A percentile compares a stretch with the other conserved stretches of the same genome.
phyloP scores from a whole-genome alignment of 2,888 invertebrate species.

The Plemyria rubiginata region DNA sequence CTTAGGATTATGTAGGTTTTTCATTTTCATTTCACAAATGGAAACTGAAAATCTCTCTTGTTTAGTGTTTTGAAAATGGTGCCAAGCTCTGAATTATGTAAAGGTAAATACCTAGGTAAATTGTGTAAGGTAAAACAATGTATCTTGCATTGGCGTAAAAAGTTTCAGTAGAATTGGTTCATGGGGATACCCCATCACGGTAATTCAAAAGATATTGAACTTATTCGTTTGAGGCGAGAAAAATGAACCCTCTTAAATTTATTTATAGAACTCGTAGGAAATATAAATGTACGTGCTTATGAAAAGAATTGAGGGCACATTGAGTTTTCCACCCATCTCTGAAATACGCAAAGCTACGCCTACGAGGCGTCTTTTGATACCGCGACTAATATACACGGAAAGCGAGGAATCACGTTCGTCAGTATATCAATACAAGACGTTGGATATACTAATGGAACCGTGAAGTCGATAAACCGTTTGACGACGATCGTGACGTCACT shows the following conservation, averaged over 20 bases:
- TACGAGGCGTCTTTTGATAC: constrained; percentile 10
- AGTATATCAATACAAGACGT: constrained; percentile 4
- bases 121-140: too few species aligned
- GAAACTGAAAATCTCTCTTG: too few species aligned
- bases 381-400: constrained; percentile 13
- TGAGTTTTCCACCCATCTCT: neutral
- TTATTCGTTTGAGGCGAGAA: neutral
- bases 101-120: too few species aligned
- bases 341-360: neutral
- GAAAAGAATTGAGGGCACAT: neutral
- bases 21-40: too few species aligned
- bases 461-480: neutral
- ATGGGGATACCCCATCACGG: too few species aligned
- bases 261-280: neutral
- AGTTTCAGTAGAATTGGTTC: neutral
- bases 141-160: too few species aligned
- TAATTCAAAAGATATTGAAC: neutral
- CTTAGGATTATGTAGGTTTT: too few species aligned
- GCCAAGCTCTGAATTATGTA: too few species aligned
- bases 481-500: constrained; percentile 4
- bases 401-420: constrained; percentile 15
- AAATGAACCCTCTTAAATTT: neutral
- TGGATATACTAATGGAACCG: constrained; percentile 8
- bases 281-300: neutral
- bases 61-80: too few species aligned